These are phyloP conservation scores for Oxygymnocypris stewartii DNA, from an alignment of 2,113 vertebrate genomes.

Conservation along the genomic window DNA sequence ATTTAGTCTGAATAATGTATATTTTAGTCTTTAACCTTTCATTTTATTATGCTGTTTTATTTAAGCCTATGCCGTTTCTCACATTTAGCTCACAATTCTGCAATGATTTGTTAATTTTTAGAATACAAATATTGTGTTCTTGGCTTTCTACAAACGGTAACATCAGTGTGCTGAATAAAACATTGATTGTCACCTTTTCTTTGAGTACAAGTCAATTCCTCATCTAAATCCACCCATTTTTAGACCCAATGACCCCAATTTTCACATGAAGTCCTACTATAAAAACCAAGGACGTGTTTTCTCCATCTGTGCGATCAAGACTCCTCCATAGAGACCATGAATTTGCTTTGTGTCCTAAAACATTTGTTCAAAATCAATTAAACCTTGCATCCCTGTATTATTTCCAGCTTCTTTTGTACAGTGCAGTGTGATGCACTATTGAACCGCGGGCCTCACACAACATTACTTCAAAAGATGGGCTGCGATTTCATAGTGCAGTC, in stretches of 20 bases:
- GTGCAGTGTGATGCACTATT: conserved; percentile 12
- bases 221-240: conserved; percentile 46
- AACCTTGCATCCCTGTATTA: conserved; percentile 62
- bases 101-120: conserved; percentile 1
- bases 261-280: conserved; percentile 50
- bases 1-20: background rate
- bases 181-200: conserved; percentile 32
- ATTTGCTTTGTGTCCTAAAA: conserved; percentile 51
- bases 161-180: conserved; percentile 31
- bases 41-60: background rate
- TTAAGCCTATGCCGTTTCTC: background rate
- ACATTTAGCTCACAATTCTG: background rate
- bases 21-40: conserved; percentile 14
- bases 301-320: conserved; percentile 30
- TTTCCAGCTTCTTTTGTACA: conserved; percentile 48
- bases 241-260: conserved; percentile 57
- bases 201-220: conserved; percentile 19
- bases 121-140: conserved; percentile 51
- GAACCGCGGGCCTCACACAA: conserved; percentile 41
- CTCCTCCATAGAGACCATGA: conserved; percentile 44
- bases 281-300: conserved; percentile 64
- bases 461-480: background rate
- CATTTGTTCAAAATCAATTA: conserved; percentile 59
- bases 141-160: conserved; percentile 48
- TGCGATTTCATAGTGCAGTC: background rate